phyloP scores from a whole-genome alignment of 2,888 invertebrate species.

The Lasioglossum villosulum region DNA sequence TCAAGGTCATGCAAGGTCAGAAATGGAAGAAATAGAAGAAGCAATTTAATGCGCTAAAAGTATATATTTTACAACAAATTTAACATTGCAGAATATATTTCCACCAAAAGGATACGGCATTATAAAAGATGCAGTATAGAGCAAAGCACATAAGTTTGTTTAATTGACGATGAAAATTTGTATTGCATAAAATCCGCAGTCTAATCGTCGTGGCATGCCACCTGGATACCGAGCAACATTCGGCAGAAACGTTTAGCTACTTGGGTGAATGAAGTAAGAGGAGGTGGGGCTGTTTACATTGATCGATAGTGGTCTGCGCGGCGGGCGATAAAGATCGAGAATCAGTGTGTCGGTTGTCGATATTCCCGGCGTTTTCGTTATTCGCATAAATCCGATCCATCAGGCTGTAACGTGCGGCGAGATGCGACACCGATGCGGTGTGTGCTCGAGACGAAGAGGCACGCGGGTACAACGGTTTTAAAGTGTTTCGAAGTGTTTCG shows the following conservation, averaged over 20 bases:
- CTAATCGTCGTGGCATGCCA: too few species aligned
- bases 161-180: neutral
- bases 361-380: slow-evolving; percentile 44
- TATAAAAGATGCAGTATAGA: too few species aligned
- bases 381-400: slow-evolving; percentile 52
- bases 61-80: too few species aligned
- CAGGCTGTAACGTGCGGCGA: slow-evolving; percentile 1
- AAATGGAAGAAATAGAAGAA: too few species aligned
- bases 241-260: neutral
- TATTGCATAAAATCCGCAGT: neutral
- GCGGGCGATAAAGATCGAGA: slow-evolving; percentile 42
- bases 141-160: too few species aligned
- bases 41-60: too few species aligned
- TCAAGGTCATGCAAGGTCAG: too few species aligned
- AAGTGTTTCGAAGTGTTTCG: slow-evolving; percentile 66
- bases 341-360: slow-evolving; percentile 7
- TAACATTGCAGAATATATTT: too few species aligned
- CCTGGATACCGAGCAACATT: neutral
- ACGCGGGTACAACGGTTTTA: slow-evolving; percentile 55
- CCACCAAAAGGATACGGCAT: too few species aligned
- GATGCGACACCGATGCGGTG: neutral
- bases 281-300: neutral
- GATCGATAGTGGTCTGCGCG: slow-evolving; percentile 39
- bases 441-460: neutral
- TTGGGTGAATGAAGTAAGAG: neutral